A percentile compares a stretch with the other conserved stretches of the same genome.
phyloP scores from a whole-genome alignment of 2,888 invertebrate genomes.

The Trichogramma evanescens region DNA sequence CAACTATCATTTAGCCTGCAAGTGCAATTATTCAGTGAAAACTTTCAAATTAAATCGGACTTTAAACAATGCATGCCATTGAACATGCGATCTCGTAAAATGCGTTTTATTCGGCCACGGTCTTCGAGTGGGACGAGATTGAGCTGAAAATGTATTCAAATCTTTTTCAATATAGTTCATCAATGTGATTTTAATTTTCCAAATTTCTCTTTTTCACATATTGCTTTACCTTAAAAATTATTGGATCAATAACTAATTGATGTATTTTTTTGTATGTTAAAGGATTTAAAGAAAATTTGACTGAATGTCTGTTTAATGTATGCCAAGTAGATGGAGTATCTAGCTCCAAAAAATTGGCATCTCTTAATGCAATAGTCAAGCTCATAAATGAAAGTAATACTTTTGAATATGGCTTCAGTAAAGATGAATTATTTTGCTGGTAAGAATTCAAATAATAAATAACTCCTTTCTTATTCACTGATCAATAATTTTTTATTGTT shows the following conservation, averaged over 20 bases:
- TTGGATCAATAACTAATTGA: conserved; percentile 1
- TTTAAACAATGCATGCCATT: too few relatives aligned
- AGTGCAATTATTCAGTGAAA: too few relatives aligned
- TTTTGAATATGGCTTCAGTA: conserved; percentile 62
- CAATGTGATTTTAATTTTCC: background rate
- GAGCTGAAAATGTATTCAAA: too few relatives aligned
- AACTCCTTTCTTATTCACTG: background rate
- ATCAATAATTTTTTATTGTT: conserved; percentile 13
- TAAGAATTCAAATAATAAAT: conserved; percentile 43
- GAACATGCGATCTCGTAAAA: too few relatives aligned
- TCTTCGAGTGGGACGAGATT: too few relatives aligned
- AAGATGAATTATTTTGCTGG: conserved; percentile 79
- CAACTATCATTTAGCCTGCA: too few relatives aligned
- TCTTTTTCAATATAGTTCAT: too few relatives aligned
- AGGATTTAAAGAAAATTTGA: conserved; percentile 52
- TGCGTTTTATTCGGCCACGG: too few relatives aligned
- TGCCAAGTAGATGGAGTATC: conserved; percentile 59
- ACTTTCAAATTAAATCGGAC: too few relatives aligned
- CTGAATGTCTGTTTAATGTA: conserved; percentile 57
- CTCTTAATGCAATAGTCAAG: conserved; percentile 83
- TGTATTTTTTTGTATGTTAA: conserved; percentile 10
- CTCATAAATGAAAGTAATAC: conserved; percentile 59
- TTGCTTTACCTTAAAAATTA: background rate
- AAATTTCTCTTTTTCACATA: background rate
- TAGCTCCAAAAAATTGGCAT: conserved; percentile 74